phyloP scores from a whole-genome alignment of 1,140 invertebrate genomes.

The Mercenaria mercenaria region DNA sequence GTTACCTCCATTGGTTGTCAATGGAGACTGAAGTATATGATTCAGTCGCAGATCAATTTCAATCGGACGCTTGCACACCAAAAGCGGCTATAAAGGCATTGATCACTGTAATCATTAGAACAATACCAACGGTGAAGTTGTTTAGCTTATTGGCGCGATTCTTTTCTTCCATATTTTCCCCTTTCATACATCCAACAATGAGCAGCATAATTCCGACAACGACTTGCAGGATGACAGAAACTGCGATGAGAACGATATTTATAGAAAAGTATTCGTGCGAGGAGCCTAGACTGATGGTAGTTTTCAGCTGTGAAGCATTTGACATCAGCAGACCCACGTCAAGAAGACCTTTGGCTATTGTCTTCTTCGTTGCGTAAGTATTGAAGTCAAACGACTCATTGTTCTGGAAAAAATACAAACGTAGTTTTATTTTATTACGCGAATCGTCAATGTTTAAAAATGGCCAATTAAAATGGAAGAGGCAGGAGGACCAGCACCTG shows the following conservation, averaged over 20 bases:
- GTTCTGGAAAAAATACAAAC: no score
- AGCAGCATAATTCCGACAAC: slow-evolving; percentile 42
- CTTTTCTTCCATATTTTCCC: not conserved
- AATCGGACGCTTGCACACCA: no score
- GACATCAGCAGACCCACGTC: slow-evolving; percentile 65
- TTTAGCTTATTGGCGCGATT: slow-evolving; percentile 44
- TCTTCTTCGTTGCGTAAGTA: slow-evolving; percentile 35
- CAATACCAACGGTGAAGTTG: slow-evolving; percentile 43
- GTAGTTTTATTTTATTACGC: no score
- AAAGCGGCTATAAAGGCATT: slow-evolving; percentile 66
- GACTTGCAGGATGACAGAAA: slow-evolving; percentile 24
- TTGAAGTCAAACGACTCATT: not conserved
- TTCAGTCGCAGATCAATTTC: no score
- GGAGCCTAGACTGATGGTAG: not conserved
- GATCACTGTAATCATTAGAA: slow-evolving; percentile 45
- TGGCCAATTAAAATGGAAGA: no score
- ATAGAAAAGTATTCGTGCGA: slow-evolving; percentile 13
- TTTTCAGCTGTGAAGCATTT: slow-evolving; percentile 69
- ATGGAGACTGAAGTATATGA: no score
- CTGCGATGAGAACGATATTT: slow-evolving; percentile 12
- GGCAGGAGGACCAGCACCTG: no score
- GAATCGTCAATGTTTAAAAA: no score
- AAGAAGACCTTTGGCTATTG: slow-evolving; percentile 66
- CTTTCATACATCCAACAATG: slow-evolving; percentile 41
- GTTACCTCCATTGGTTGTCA: no score